Conservation (phyloP, 2,797 vertebrate species). For the Pelodytes ibericus region DNA sequence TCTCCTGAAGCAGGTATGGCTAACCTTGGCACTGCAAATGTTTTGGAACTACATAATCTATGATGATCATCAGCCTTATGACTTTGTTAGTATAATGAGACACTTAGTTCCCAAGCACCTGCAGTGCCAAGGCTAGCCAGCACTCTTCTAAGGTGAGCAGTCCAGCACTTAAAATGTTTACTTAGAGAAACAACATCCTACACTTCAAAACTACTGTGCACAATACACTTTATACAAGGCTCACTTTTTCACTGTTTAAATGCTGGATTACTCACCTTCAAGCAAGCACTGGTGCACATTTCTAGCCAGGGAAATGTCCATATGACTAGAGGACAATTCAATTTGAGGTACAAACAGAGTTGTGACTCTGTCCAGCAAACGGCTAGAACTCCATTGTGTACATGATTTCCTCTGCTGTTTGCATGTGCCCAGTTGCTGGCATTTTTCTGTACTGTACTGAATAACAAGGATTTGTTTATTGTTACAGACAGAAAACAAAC, state of each 20-base stretch:
- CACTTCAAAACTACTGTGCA: too few relatives aligned
- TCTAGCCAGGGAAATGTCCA: too few relatives aligned
- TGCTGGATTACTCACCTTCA: too few relatives aligned
- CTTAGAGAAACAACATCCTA: too few relatives aligned
- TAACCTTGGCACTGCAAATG: neutral
- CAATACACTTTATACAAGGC: too few relatives aligned
- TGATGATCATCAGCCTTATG: neutral
- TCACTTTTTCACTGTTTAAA: too few relatives aligned
- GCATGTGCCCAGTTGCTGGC: conserved; percentile 10
- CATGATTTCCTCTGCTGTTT: conserved; percentile 45
- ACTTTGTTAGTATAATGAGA: neutral
- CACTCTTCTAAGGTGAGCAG: neutral
- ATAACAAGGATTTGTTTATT: conserved; percentile 39
- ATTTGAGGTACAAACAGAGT: too few relatives aligned
- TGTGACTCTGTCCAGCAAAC: too few relatives aligned
- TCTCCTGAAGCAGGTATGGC: too few relatives aligned
- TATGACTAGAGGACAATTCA: too few relatives aligned
- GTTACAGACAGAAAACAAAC: conserved; percentile 34
- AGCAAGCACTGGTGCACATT: too few relatives aligned
- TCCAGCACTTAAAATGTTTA: too few relatives aligned
- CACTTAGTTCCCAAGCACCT: neutral
- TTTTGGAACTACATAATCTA: neutral
- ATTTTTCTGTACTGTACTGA: neutral
- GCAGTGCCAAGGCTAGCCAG: neutral
- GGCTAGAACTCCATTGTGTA: neutral